Evolutionary conservation across 1,140 invertebrate genomes (phyloP).

Genomic region (Pseudomyrmex dendroicus): DNA sequence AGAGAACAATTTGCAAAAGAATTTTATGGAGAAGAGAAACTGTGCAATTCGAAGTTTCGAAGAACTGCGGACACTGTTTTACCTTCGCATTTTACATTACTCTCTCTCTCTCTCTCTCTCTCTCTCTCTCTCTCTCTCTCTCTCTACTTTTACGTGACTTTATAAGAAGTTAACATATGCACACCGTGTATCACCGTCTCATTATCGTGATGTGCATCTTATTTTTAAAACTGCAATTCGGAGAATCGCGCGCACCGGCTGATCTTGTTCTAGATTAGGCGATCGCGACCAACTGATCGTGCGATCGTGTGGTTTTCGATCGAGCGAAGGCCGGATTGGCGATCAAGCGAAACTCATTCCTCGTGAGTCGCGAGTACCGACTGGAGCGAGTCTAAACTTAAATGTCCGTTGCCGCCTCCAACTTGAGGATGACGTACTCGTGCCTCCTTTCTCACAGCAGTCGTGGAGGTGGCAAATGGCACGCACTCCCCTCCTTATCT

Average conservation of each 20-base stretch:
- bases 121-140: not conserved
- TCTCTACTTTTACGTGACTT: not conserved
- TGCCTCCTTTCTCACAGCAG: slow-evolving; percentile 57
- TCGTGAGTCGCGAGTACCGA: slow-evolving; percentile 81
- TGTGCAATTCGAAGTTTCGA: not conserved
- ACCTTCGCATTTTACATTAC: not conserved
- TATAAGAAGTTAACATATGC: not conserved
- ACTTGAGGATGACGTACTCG: slow-evolving; percentile 81
- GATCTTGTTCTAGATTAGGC: slow-evolving; percentile 5
- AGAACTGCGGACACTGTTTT: not conserved
- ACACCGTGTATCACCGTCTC: not conserved
- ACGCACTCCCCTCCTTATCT: slow-evolving; percentile 30
- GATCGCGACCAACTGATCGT: slow-evolving; percentile 11
- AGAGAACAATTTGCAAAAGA: not conserved
- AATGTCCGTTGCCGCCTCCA: slow-evolving; percentile 79
- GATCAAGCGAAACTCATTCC: slow-evolving; percentile 56
- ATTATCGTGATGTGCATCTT: not conserved
- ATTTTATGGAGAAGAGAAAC: not conserved
- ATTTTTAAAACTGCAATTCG: not conserved
- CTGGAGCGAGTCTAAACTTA: slow-evolving; percentile 80
- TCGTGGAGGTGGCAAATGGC: slow-evolving; percentile 66
- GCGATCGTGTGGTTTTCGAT: not conserved
- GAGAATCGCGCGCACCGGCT: not conserved
- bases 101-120: not conserved
- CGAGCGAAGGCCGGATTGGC: not conserved